Conservation (phyloP, 2,888 invertebrate genomes). For the Brachypalpus laphriformis region DNA sequence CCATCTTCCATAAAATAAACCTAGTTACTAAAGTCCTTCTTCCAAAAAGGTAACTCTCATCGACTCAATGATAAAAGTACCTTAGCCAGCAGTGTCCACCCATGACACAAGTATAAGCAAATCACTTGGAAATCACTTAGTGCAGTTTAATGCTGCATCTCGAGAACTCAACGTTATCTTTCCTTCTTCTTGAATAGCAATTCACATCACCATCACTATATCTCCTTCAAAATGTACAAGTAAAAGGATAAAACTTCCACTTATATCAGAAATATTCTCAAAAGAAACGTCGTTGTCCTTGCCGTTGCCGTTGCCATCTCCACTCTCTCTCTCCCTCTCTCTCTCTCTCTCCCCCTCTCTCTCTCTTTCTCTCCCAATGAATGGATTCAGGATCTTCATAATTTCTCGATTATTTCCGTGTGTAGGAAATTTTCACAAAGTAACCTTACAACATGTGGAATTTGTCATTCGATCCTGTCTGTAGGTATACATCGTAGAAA, state of each 20-base stretch:
- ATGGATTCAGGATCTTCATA: slow-evolving; percentile 60
- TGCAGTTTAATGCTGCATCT: background rate
- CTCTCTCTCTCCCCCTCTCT: background rate
- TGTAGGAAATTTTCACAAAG: slow-evolving; percentile 47
- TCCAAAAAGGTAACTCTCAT: background rate
- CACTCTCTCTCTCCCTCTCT: background rate
- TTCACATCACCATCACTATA: background rate
- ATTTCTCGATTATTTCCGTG: slow-evolving; percentile 64
- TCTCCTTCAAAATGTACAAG: slow-evolving; percentile 11
- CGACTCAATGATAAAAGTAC: background rate
- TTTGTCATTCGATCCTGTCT: slow-evolving; percentile 46
- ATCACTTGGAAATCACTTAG: background rate
- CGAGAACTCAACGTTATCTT: background rate
- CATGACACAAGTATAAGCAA: slow-evolving; percentile 3
- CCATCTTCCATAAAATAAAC: background rate
- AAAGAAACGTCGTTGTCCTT: slow-evolving; percentile 1
- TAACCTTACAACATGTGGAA: slow-evolving; percentile 56
- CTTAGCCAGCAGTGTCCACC: background rate
- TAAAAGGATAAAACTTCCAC: slow-evolving; percentile 10
- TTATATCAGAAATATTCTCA: background rate
- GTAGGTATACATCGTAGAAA: background rate
- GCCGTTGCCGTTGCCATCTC: background rate
- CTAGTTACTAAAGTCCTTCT: background rate
- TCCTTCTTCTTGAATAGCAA: background rate
- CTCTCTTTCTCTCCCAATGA: slow-evolving; percentile 6